phyloP scores from a whole-genome alignment of 2,113 vertebrate species.

The Paratilapia polleni region DNA sequence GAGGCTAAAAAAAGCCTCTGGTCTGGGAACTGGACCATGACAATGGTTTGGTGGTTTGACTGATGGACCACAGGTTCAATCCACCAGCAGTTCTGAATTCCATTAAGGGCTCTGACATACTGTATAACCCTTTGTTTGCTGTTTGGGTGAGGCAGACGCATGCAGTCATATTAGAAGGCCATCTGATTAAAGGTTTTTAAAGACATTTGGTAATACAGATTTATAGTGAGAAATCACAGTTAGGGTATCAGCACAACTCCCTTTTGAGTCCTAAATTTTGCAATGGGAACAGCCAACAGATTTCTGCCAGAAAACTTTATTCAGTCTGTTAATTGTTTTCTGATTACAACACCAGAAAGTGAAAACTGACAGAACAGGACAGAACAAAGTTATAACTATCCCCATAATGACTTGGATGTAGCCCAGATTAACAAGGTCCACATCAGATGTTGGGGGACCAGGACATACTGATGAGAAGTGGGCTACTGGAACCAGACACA shows the following conservation, averaged over 20 bases:
- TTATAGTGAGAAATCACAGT: neutral
- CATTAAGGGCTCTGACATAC: conserved; percentile 10
- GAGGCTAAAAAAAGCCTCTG: conserved; percentile 11
- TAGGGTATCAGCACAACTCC: neutral
- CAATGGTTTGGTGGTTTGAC: conserved; percentile 17
- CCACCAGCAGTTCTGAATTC: neutral
- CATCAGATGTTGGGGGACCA: neutral
- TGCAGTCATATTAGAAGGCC: neutral
- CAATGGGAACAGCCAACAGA: neutral
- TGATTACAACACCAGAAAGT: neutral
- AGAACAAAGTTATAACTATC: neutral
- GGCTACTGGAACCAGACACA: neutral
- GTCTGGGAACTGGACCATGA: neutral
- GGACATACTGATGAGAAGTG: neutral
- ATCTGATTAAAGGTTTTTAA: neutral
- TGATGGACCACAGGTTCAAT: conserved; percentile 5
- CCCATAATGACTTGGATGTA: neutral
- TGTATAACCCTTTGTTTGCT: conserved; percentile 6
- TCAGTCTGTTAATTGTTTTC: neutral
- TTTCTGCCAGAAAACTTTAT: neutral
- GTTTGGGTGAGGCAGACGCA: neutral
- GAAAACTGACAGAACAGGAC: neutral
- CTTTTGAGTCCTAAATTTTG: neutral
- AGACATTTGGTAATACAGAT: neutral
- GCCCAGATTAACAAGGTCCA: neutral